Base-by-base conservation (phyloP, 2,888 invertebrate genomes). In the Torymus auratus region DNA sequence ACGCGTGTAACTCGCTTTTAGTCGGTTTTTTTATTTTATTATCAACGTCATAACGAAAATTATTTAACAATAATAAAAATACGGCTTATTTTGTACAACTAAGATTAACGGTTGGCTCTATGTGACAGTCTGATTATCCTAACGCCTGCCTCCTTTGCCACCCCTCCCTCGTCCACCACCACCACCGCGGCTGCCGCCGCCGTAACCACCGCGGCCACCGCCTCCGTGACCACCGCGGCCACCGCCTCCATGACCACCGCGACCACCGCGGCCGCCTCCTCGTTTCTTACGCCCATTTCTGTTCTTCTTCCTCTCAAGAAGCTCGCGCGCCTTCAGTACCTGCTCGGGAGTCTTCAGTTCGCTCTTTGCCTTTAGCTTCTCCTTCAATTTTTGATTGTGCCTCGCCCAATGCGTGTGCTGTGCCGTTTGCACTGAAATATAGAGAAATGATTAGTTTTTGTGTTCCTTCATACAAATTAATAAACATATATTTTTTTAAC, bases 351-450 rank as follows among this genome's bases (percentile, higher is more conserved):
- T 92, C 86, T 94, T 85, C 23, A 86, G 50, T 20, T 86, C 86
- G 28, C 64, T 83, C 77, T 81, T 84, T 11, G 23, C 77, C 69
- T 69, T 80, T 0, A 89, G 92, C 89, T 94, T 94, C 81, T 93
- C 91, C 83, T 94, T 93, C 2, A 94, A 80, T 82, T 96, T 95
- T 82, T 94, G 94, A 91, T 96, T 96, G 89, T 96, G 95, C 68
- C 95, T 94, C 68, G 95, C 95, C 95, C 96, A 96, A 86, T 94
- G 95, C 0, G 95, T 95, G 77, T 94, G 93, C 0, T 93, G 92
- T 13, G 90, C 92, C 89, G 91, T 88, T 84, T 83, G 81, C 15
- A 89, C 90, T 90, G 82, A 72, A 88, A 86, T 70, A 80, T 73
- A 67, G 76, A 84, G 79, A 71, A 78, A 5, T 69, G 62, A 79